phyloP scores from a whole-genome alignment of 37 sponge, comb jelly and placozoan species.

The Haliclona indistincta region DNA sequence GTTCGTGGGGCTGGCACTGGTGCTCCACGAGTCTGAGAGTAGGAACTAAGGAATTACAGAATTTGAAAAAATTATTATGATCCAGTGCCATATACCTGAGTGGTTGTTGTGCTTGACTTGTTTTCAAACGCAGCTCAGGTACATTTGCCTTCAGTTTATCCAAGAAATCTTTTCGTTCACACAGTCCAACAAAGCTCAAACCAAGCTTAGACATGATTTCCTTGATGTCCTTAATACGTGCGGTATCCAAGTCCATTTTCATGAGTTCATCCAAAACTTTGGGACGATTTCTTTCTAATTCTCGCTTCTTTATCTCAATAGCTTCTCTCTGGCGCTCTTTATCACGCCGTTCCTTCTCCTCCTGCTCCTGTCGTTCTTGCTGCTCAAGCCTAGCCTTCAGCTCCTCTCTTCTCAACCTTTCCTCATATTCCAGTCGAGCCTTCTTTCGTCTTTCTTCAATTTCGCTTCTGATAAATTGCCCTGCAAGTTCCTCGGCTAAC shows the following conservation, averaged over 20 bases:
- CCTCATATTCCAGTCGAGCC: conserved; percentile 59
- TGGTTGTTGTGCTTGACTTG: not conserved
- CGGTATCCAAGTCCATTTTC: conserved; percentile 57
- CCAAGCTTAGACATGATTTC: conserved; percentile 62
- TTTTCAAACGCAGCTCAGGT: conserved; percentile 46
- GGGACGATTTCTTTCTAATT: conserved; percentile 40
- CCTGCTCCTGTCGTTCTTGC: conserved; percentile 18
- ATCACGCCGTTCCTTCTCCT: conserved; percentile 36
- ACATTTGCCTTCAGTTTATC: conserved; percentile 50
- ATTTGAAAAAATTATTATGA: no score
- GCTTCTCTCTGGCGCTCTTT: conserved; percentile 26
- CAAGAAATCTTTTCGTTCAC: conserved; percentile 48
- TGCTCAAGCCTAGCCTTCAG: conserved; percentile 49
- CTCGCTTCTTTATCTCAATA: conserved; percentile 14
- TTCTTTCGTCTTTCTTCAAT: conserved; percentile 27
- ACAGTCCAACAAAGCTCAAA: conserved; percentile 45
- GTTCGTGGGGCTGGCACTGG: no score
- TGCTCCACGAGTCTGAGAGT: no score
- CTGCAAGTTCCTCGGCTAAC: conserved; percentile 41
- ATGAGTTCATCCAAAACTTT: conserved; percentile 46
- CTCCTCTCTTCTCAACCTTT: conserved; percentile 55
- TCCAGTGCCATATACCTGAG: not conserved
- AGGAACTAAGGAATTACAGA: no score
- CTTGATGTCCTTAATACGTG: conserved; percentile 50
- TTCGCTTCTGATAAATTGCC: not conserved